Conservation (phyloP, 2,797 vertebrate species). For the Manis javanica region DNA sequence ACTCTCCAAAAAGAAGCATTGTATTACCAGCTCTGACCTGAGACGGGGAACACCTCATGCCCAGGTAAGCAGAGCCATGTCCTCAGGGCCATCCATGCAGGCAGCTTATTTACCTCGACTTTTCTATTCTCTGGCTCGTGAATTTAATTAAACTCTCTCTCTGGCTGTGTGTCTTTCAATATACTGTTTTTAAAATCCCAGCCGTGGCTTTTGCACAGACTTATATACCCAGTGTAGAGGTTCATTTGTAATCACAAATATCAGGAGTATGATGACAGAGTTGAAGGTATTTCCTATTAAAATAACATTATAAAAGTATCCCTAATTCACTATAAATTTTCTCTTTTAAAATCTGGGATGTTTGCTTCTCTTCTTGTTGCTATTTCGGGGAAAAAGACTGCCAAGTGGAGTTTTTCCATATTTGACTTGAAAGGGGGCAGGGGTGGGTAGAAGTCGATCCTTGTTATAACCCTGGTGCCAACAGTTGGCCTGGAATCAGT, state of each 20-base stretch:
- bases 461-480: constrained; percentile 21
- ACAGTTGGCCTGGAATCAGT: constrained; percentile 28
- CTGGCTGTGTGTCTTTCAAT: not conserved
- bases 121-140: constrained; percentile 20
- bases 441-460: not conserved
- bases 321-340: not conserved
- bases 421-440: not conserved
- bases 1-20: not conserved
- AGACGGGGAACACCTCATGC: not conserved
- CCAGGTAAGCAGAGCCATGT: not conserved
- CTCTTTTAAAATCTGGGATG: constrained; percentile 7
- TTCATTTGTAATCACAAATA: not conserved
- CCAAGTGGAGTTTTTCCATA: constrained; percentile 66
- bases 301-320: not conserved
- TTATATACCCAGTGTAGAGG: not conserved
- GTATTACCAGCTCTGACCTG: not conserved
- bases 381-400: constrained; percentile 55
- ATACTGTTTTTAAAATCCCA: not conserved
- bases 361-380: constrained; percentile 15
- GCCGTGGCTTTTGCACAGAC: not conserved
- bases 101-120: not conserved
- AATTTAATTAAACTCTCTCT: constrained; percentile 21
- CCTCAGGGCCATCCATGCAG: not conserved
- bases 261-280: not conserved
- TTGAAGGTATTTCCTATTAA: constrained; percentile 11